A percentile compares a stretch with the other conserved stretches of the same genome.
phyloP scores from a whole-genome alignment of 2,888 invertebrate species.

The Metallyticus violacea region DNA sequence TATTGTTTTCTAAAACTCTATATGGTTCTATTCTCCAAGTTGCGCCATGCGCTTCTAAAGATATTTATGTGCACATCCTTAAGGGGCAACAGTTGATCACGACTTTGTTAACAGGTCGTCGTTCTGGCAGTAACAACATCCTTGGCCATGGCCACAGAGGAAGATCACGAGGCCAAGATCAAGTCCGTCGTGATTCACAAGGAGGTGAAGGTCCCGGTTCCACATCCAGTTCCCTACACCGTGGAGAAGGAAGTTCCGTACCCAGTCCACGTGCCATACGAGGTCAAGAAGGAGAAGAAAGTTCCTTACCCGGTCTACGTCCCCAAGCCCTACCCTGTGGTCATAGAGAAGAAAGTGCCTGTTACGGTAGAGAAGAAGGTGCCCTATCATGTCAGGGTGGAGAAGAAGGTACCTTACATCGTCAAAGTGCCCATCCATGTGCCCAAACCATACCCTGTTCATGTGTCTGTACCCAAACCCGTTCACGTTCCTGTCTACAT shows the following conservation, averaged over 20 bases:
- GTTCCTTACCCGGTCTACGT: constrained; percentile 36
- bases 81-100: too few species aligned
- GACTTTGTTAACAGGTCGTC: background rate
- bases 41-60: too few species aligned
- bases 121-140: background rate
- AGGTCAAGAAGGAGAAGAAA: constrained; percentile 35
- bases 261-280: constrained; percentile 33
- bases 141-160: background rate
- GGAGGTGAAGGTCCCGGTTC: constrained; percentile 36
- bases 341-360: constrained; percentile 46
- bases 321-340: constrained; percentile 28
- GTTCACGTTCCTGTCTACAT: constrained; percentile 2
- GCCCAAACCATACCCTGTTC: constrained; percentile 33
- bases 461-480: constrained; percentile 8
- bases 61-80: too few species aligned
- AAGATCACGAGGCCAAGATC: background rate
- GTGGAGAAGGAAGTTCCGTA: constrained; percentile 44
- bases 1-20: too few species aligned
- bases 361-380: constrained; percentile 37
- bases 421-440: constrained; percentile 48
- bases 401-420: constrained; percentile 53
- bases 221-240: constrained; percentile 44
- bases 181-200: constrained; percentile 27
- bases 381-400: constrained; percentile 55
- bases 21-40: too few species aligned